phyloP scores from a whole-genome alignment of 2,888 invertebrate genomes.

The Catocala nupta region DNA sequence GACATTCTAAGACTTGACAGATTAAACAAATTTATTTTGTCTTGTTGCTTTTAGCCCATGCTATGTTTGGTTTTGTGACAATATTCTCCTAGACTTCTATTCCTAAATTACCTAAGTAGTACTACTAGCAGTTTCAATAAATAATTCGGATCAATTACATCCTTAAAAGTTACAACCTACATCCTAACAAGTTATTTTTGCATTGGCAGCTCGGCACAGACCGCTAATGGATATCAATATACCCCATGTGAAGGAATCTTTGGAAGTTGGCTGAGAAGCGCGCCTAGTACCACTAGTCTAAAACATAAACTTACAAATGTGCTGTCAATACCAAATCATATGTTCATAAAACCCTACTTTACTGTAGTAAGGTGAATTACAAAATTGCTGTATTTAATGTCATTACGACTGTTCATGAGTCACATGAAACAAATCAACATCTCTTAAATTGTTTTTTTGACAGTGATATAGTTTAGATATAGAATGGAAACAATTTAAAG shows the following conservation, averaged over 20 bases:
- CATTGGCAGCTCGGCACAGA: conserved; percentile 16
- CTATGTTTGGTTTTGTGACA: no score
- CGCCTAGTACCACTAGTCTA: no score
- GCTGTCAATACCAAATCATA: no score
- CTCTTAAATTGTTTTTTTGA: background rate
- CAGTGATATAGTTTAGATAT: background rate
- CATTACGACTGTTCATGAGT: background rate
- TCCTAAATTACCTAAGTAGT: no score
- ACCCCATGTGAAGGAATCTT: conserved; percentile 27
- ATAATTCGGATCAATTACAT: no score
- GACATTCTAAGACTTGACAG: no score
- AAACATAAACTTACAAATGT: no score
- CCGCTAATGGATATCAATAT: conserved; percentile 36
- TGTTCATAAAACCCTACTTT: no score
- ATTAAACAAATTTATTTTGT: no score
- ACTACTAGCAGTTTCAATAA: no score
- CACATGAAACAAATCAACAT: background rate
- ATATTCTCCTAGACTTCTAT: no score
- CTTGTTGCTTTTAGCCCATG: no score
- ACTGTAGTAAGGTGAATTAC: background rate
- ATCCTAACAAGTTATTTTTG: conserved; percentile 1
- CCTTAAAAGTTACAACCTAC: background rate
- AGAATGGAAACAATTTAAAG: background rate
- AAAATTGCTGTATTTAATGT: conserved; percentile 2
- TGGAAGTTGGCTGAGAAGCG: conserved; percentile 27